A percentile compares a stretch with the other conserved stretches of the same genome.
These are phyloP conservation scores for Chirona hameri DNA, from an alignment of 2,888 invertebrate genomes.

Conservation along the genomic window DNA sequence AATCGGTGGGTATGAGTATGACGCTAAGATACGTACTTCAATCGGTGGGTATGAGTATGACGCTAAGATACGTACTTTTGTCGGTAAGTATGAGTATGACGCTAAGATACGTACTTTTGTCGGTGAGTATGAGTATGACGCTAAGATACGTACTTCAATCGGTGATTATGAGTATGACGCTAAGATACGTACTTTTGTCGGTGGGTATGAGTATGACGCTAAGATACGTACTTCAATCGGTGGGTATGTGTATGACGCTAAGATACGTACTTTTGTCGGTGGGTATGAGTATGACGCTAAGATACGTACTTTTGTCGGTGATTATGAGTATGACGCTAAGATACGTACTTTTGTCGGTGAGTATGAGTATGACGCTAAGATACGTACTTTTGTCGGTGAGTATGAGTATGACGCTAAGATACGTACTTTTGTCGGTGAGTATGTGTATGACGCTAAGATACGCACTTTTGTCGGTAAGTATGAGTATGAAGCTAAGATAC, in stretches of 20 bases:
- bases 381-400: neutral
- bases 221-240: neutral
- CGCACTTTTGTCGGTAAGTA: neutral
- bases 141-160: constrained; percentile 48
- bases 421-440: constrained; percentile 71
- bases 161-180: neutral
- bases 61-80: constrained; percentile 51
- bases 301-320: neutral
- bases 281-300: constrained; percentile 90
- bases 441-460: constrained; percentile 92
- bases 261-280: constrained; percentile 67
- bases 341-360: constrained; percentile 69
- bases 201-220: constrained; percentile 93
- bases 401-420: neutral
- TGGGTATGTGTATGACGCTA: neutral
- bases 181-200: constrained; percentile 59
- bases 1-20: neutral
- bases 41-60: constrained; percentile 94
- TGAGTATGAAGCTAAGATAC: neutral
- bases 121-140: constrained; percentile 91
- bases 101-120: constrained; percentile 55
- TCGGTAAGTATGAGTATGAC: neutral
- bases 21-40: constrained; percentile 49
- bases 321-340: neutral
- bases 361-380: constrained; percentile 91